These are phyloP conservation scores for Leptarthrus brevirostris DNA, from an alignment of 2,888 invertebrate genomes.

Conservation along the genomic window DNA sequence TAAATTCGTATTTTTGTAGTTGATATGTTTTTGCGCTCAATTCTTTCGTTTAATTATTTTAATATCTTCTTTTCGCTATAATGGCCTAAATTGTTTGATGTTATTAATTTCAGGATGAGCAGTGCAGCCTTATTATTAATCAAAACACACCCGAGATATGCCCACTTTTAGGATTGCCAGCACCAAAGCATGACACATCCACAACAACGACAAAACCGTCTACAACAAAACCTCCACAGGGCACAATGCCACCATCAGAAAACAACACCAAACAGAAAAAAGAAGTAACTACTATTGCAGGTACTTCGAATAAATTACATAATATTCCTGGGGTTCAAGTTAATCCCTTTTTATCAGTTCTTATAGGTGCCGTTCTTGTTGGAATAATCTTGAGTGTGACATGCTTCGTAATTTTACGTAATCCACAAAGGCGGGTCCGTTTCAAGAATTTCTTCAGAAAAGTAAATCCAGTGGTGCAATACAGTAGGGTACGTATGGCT, in stretches of 20 bases:
- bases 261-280: background rate
- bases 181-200: constrained; percentile 49
- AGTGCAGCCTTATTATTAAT: constrained; percentile 63
- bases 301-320: background rate
- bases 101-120: constrained; percentile 57
- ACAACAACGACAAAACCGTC: constrained; percentile 51
- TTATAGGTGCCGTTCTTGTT: background rate
- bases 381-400: background rate
- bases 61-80: no score
- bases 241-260: background rate
- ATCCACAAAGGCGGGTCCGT: background rate
- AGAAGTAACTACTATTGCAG: background rate
- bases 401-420: background rate
- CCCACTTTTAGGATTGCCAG: constrained; percentile 61
- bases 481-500: background rate
- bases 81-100: no score
- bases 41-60: no score
- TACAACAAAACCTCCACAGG: constrained; percentile 30
- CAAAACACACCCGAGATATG: constrained; percentile 65
- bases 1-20: no score
- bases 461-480: background rate
- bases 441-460: background rate
- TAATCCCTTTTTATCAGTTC: background rate
- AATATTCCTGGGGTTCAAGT: background rate
- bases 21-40: no score